Percentiles rank a stretch among this genome's conserved stretches.
Evolutionary conservation across 2,797 vertebrate species (phyloP).

Genomic region (Phoxinus dragarum): DNA sequence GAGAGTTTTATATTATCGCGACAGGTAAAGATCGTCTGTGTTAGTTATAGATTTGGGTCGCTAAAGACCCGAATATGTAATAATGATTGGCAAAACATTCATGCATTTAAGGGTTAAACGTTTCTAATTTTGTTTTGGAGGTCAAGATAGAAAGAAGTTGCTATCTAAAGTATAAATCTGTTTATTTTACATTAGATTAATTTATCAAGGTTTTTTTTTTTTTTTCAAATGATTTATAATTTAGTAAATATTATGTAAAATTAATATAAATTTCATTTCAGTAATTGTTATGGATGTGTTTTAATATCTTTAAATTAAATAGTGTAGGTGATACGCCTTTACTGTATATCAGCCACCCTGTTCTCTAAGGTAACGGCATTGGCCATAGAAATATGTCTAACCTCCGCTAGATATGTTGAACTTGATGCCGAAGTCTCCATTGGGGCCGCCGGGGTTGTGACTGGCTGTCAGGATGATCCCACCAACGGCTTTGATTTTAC

Average conservation of each 20-base stretch:
- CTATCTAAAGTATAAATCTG: background rate
- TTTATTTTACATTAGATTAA: background rate
- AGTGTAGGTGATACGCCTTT: background rate
- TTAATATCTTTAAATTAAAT: background rate
- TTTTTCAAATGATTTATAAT: background rate
- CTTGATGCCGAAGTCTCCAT: conserved; percentile 97
- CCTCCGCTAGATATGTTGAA: conserved; percentile 97
- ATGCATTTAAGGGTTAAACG: too few relatives aligned
- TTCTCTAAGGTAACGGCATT: background rate
- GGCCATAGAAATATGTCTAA: conserved; percentile 59
- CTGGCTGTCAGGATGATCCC: conserved; percentile 98
- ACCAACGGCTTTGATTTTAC: conserved; percentile 93
- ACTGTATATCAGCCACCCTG: background rate
- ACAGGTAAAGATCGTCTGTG: too few relatives aligned
- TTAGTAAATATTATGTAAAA: too few relatives aligned
- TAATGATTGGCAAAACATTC: too few relatives aligned
- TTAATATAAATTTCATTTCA: background rate
- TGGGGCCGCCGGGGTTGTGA: conserved; percentile 96
- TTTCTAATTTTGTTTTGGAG: too few relatives aligned
- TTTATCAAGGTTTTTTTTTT: background rate
- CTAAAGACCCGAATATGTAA: too few relatives aligned
- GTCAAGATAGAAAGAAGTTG: background rate
- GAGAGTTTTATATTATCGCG: too few relatives aligned
- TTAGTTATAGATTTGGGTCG: too few relatives aligned
- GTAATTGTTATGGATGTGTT: background rate